Conservation (phyloP, 1,140 invertebrate species). For the Manduca sexta region DNA sequence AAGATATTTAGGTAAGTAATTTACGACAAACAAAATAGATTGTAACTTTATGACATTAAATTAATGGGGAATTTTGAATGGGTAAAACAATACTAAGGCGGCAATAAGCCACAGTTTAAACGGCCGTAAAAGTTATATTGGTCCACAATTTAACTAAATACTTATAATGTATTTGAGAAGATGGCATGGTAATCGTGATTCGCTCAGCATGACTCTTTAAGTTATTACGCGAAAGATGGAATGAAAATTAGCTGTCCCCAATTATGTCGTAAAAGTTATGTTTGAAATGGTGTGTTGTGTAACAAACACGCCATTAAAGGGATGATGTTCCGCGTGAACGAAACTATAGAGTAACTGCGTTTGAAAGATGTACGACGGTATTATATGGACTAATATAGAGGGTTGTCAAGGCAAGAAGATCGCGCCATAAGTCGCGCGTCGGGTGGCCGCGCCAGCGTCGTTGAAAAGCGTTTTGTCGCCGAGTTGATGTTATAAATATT, state of each 20-base stretch:
- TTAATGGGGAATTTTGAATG: neutral
- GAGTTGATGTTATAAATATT: slow-evolving; percentile 52
- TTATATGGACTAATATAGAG: slow-evolving; percentile 1
- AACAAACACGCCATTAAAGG: slow-evolving; percentile 24
- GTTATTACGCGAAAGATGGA: slow-evolving; percentile 42
- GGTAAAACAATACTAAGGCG: neutral
- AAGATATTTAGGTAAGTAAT: slow-evolving; percentile 9
- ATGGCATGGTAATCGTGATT: slow-evolving; percentile 52
- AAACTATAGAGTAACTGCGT: too few relatives aligned
- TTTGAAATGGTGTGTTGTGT: slow-evolving; percentile 24
- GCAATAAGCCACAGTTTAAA: slow-evolving; percentile 3
- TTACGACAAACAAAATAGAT: slow-evolving; percentile 16
- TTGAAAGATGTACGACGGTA: too few relatives aligned
- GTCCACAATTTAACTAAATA: slow-evolving; percentile 32
- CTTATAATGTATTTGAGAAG: slow-evolving; percentile 39
- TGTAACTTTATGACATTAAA: slow-evolving; percentile 10
- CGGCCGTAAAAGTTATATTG: slow-evolving; percentile 15
- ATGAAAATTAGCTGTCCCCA: slow-evolving; percentile 43
- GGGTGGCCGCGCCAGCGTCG: slow-evolving; percentile 34
- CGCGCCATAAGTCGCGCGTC: slow-evolving; percentile 45
- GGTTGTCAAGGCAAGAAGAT: slow-evolving; percentile 27
- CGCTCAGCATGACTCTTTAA: slow-evolving; percentile 54
- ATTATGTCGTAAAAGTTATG: slow-evolving; percentile 39
- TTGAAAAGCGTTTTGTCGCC: slow-evolving; percentile 58
- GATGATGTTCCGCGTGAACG: slow-evolving; percentile 13